Percentiles rank a stretch among this genome's conserved stretches.
Evolutionary conservation across 2,888 invertebrate genomes (phyloP).

Genomic region (Eristalinus aeneus): DNA sequence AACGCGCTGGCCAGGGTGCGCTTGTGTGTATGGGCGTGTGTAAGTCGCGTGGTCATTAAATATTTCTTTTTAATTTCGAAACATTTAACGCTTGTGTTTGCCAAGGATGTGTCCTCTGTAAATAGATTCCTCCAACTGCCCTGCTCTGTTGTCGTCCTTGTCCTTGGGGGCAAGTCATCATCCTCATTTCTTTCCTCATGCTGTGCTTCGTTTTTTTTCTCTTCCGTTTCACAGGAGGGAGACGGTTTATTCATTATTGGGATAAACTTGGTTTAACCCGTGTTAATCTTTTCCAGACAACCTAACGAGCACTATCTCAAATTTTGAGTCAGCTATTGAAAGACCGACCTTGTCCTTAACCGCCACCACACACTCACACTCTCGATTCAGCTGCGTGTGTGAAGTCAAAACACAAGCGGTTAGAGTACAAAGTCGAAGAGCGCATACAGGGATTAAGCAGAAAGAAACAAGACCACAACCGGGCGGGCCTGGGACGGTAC

Average conservation of each 20-base stretch:
- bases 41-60: conserved; percentile 50
- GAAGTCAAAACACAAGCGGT: conserved; percentile 8
- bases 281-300: conserved; percentile 63
- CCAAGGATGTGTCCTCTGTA: conserved; percentile 23
- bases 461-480: background rate
- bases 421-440: background rate
- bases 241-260: conserved; percentile 33
- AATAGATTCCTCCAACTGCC: conserved; percentile 11
- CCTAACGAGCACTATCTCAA: conserved; percentile 52
- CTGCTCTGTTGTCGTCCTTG: background rate
- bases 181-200: background rate
- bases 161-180: background rate
- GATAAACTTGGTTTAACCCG: conserved; percentile 61
- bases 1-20: too few relatives aligned
- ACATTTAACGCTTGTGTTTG: conserved; percentile 49
- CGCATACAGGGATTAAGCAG: background rate
- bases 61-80: conserved; percentile 64
- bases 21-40: background rate
- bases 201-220: conserved; percentile 18
- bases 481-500: background rate
- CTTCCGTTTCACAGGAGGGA: background rate
- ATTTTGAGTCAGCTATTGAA: conserved; percentile 15
- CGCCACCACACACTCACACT: background rate
- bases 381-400: background rate
- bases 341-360: background rate